Base-by-base conservation (phyloP, 2,888 invertebrate genomes). In the Notocelia uddmanniana region DNA sequence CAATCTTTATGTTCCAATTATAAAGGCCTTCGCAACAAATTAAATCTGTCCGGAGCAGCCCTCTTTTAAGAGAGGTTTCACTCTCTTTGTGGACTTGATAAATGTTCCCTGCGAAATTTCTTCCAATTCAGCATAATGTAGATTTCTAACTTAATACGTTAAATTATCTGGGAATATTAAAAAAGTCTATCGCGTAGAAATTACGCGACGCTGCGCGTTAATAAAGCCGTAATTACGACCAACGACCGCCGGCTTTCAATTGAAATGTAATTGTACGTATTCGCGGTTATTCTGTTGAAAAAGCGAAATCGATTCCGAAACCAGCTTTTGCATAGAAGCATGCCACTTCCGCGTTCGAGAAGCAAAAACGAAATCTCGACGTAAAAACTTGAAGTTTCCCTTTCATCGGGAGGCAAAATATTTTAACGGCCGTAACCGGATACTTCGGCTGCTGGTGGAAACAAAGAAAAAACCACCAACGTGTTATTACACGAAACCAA, bases 1-100 rank as follows among this genome's bases (percentile, higher is more conserved):
- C 92, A 93, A 93, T 93, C 93, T 93, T 93, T 93, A 93, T 93
- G 91, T 93, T 93, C 93, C 93, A 93, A 93, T 93, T 93, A 93
- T 93, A 93, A 93, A 93, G 89, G 93, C 93, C 93, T 93, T 93
- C 90, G 93, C 92, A 92, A 93, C 93, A 93, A 93, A 93, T 93
- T 93, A 93, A 93, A 93, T 93, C 93, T 93, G 93, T 93, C 93
- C 90, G 87, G 85, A 88, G 89, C 93, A 93, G 92, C 90, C 90
- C 88, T 88, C 92, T 91, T 93, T 93, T 91, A 88, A 93, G 93
- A 92, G 91, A 91, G 91, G 90, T 91, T 91, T 92, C 90, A 90
- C 92, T 93, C 89, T 91, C 92, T 93, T 93, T 93, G 93, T 93
- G 88, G 88, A 88, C 89, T 92, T 93, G 93, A 93, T 93, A 93